Conservation (phyloP, 1,140 invertebrate genomes). For the Bombyx mandarina region DNA sequence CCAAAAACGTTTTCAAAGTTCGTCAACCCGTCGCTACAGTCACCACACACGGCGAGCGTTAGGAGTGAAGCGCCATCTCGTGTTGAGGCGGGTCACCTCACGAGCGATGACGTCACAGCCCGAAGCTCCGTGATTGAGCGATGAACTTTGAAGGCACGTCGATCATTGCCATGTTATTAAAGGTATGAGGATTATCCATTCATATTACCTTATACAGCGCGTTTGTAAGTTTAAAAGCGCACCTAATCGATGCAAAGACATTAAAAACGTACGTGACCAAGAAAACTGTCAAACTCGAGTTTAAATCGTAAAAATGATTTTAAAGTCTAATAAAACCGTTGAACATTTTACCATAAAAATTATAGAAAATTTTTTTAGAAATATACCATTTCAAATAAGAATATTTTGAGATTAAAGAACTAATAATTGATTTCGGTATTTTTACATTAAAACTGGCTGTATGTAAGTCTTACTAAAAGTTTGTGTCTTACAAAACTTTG, state of each 20-base stretch:
- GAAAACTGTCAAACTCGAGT: no score
- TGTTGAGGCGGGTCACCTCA: slow-evolving; percentile 50
- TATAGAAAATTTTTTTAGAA: no score
- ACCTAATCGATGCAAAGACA: neutral
- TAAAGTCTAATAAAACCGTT: no score
- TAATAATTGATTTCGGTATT: no score
- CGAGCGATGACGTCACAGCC: slow-evolving; percentile 50
- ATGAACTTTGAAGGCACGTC: slow-evolving; percentile 51
- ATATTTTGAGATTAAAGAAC: no score
- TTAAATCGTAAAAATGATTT: no score
- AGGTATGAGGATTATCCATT: slow-evolving; percentile 51
- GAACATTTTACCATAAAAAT: no score
- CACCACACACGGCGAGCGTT: slow-evolving; percentile 22
- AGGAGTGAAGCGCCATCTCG: slow-evolving; percentile 44
- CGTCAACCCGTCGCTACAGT: slow-evolving; percentile 1
- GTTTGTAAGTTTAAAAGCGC: neutral
- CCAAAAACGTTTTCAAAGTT: neutral
- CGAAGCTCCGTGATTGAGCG: slow-evolving; percentile 50
- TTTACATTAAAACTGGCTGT: no score
- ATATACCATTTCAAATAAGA: no score
- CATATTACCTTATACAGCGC: slow-evolving; percentile 38
- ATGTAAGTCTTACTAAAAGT: no score
- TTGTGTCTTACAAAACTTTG: no score
- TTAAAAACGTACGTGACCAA: neutral
- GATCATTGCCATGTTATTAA: slow-evolving; percentile 48